Percentiles rank a stretch among this genome's conserved stretches.
phyloP scores from a whole-genome alignment of 2,113 vertebrate genomes.

The Melanocharis versteri region DNA sequence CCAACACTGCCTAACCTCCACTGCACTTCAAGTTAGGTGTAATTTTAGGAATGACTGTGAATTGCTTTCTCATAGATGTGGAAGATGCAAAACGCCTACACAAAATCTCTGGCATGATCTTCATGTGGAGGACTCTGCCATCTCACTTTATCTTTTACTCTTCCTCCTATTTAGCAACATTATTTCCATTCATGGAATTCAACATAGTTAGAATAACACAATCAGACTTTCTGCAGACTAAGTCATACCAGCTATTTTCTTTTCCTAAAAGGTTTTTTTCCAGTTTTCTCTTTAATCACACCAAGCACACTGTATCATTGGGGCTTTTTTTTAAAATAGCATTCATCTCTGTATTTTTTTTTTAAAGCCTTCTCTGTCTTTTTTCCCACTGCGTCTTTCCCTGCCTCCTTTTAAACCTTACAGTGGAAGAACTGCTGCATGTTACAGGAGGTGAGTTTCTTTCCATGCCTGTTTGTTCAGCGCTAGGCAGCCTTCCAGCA shows the following conservation, averaged over 20 bases:
- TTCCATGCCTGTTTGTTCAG: not conserved
- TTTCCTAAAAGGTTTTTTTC: not conserved
- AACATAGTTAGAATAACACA: not conserved
- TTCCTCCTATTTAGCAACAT: not conserved
- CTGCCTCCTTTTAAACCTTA: not conserved
- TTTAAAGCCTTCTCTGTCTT: not conserved
- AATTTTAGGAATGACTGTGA: not conserved
- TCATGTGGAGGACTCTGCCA: not conserved
- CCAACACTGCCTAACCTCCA: not conserved
- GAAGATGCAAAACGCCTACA: not conserved
- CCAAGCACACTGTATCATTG: not conserved
- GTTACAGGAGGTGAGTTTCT: not conserved
- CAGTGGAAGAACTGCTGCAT: not conserved
- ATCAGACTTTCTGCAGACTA: not conserved
- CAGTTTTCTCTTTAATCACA: not conserved
- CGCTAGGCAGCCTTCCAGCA: not conserved
- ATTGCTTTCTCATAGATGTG: not conserved
- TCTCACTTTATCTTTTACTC: not conserved
- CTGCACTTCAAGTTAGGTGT: not conserved
- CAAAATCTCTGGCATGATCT: not conserved
- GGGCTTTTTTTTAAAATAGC: rapidly evolving
- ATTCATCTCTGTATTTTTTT: not conserved
- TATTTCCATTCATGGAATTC: not conserved
- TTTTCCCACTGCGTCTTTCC: not conserved
- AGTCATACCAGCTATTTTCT: not conserved